phyloP scores from a whole-genome alignment of 2,888 invertebrate species.

The Trachelus iudaicus region DNA sequence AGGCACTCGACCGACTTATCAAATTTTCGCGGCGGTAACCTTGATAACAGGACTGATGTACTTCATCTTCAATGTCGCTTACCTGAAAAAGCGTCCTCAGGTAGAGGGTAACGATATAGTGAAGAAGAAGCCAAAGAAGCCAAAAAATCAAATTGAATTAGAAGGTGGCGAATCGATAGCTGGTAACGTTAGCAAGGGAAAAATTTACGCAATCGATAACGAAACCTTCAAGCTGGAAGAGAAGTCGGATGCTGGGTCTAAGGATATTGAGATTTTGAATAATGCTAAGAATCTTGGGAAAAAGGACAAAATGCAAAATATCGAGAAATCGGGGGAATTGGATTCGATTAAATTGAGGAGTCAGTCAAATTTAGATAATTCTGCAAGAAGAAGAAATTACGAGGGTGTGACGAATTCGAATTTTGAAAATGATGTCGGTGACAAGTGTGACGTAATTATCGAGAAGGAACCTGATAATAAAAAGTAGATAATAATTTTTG shows the following conservation, averaged over 20 bases:
- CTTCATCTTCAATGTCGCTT: constrained; percentile 75
- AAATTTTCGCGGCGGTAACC: constrained; percentile 74
- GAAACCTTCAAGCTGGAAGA: constrained; percentile 24
- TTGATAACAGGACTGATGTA: constrained; percentile 76
- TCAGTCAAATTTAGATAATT: background rate
- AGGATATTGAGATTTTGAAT: constrained; percentile 42
- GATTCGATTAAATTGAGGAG: background rate
- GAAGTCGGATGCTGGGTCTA: constrained; percentile 6
- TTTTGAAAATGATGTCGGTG: constrained; percentile 30
- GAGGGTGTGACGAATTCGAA: constrained; percentile 35
- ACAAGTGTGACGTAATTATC: constrained; percentile 39
- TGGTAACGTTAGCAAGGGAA: constrained; percentile 16
- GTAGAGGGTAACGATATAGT: constrained; percentile 71
- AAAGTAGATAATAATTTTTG: constrained; percentile 1
- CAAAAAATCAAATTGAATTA: constrained; percentile 23
- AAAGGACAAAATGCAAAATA: constrained; percentile 32
- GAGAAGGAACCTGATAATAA: constrained; percentile 37
- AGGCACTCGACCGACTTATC: constrained; percentile 79
- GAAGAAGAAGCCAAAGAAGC: constrained; percentile 68
- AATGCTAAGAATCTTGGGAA: constrained; percentile 51
- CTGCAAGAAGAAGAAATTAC: constrained; percentile 5
- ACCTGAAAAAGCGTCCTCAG: constrained; percentile 70
- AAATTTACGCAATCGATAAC: constrained; percentile 28
- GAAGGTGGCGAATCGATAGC: constrained; percentile 32
- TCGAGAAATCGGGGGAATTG: background rate